phyloP scores from a whole-genome alignment of 2,113 vertebrate genomes.

The Solea solea region DNA sequence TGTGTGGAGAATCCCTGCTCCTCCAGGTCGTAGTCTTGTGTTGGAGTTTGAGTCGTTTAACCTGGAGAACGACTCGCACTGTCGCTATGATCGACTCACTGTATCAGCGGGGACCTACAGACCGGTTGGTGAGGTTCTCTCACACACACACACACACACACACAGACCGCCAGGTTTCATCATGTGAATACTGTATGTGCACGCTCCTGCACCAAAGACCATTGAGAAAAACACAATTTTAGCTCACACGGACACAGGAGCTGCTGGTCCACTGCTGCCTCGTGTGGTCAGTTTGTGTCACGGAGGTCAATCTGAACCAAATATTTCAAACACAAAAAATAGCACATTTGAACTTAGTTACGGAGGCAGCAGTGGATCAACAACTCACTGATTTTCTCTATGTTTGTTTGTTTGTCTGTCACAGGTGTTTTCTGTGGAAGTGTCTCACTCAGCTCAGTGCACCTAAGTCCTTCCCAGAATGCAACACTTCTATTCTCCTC shows the following conservation, averaged over 20 bases:
- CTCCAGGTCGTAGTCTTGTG: constrained; percentile 71
- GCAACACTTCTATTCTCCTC: constrained; percentile 84
- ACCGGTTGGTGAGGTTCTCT: constrained; percentile 79
- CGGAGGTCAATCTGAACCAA: too few species aligned
- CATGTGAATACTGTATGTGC: too few species aligned
- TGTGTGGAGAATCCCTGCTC: constrained; percentile 80
- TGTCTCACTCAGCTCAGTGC: constrained; percentile 67
- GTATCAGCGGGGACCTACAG: constrained; percentile 71
- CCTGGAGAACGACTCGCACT: constrained; percentile 78
- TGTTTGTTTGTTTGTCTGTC: too few species aligned
- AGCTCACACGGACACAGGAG: too few species aligned
- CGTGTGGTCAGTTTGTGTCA: too few species aligned
- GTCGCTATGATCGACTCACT: constrained; percentile 80
- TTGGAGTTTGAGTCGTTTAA: constrained; percentile 82
- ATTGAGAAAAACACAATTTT: too few species aligned
- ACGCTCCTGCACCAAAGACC: neutral
- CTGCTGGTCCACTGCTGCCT: too few species aligned
- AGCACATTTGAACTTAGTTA: too few species aligned
- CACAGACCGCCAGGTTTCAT: neutral
- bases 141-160: constrained; percentile 3
- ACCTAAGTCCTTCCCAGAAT: constrained; percentile 72
- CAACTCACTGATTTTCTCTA: too few species aligned
- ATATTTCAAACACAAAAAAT: too few species aligned
- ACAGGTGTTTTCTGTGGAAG: constrained; percentile 85
- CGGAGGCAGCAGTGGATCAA: too few species aligned